Evolutionary conservation across 2,113 vertebrate genomes (phyloP).

Genomic region (Hoplias malabaricus): DNA sequence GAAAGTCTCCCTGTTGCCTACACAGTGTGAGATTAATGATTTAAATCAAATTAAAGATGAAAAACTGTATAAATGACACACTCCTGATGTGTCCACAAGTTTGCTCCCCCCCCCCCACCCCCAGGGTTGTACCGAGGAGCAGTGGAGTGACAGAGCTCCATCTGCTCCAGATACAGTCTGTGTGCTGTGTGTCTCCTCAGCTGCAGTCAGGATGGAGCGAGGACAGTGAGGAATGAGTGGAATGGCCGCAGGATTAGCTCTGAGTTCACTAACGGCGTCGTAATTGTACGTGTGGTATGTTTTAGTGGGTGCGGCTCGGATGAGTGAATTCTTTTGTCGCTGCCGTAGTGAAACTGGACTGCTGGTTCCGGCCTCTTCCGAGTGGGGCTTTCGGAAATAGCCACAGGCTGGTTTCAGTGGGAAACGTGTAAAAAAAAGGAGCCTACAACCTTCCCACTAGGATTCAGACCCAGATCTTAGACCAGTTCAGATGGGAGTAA

Average conservation of each 20-base stretch:
- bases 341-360: neutral
- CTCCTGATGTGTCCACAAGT: too few species aligned
- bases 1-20: too few species aligned
- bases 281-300: slow-evolving; percentile 3
- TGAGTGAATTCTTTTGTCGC: neutral
- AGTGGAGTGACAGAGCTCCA: too few species aligned
- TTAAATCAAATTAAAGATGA: too few species aligned
- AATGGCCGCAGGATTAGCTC: neutral
- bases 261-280: neutral
- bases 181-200: too few species aligned
- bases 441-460: neutral
- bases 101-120: too few species aligned
- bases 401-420: neutral
- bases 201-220: neutral
- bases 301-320: slow-evolving; percentile 19
- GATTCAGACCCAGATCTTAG: neutral
- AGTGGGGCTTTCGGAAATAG: neutral
- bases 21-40: too few species aligned
- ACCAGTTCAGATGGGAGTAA: neutral
- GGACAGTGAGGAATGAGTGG: neutral
- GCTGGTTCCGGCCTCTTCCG: neutral
- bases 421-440: too few species aligned
- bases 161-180: too few species aligned
- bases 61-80: too few species aligned
- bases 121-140: too few species aligned